phyloP scores from a whole-genome alignment of 2,797 vertebrate species.

The Chiroxiphia lanceolata region DNA sequence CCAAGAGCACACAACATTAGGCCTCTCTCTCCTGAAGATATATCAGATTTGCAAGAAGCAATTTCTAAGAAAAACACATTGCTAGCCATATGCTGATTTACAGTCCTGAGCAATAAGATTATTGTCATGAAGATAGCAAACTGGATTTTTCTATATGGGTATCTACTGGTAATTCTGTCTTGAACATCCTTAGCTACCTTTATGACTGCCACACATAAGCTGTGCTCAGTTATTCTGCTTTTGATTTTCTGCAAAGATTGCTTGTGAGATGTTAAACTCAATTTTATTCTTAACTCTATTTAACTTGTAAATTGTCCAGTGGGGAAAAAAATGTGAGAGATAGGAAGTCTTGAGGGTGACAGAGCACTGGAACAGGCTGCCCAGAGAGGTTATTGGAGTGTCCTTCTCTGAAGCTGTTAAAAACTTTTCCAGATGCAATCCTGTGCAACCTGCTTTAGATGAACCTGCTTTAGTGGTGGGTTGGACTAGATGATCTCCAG shows the following conservation, averaged over 20 bases:
- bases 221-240: not conserved
- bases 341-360: not conserved
- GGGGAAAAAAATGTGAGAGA: not conserved
- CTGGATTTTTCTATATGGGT: not conserved
- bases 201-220: not conserved
- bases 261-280: not conserved
- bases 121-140: not conserved
- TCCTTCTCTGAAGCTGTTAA: not conserved
- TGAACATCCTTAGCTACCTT: not conserved
- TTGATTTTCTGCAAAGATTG: constrained; percentile 1
- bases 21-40: not conserved
- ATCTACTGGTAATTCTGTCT: not conserved
- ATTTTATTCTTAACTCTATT: constrained; percentile 30
- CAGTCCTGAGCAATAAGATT: not conserved
- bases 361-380: not conserved
- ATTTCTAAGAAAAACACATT: not conserved
- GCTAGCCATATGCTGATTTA: not conserved
- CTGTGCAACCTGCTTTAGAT: not conserved
- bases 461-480: not conserved
- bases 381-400: not conserved
- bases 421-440: not conserved
- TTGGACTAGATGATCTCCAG: not conserved
- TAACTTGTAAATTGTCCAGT: not conserved
- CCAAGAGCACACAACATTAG: not conserved
- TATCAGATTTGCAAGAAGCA: not conserved